Evolutionary conservation across 2,888 invertebrate genomes (phyloP), one percentile per base, ranked within the genome.

Genomic region (Lycaena phlaeas): DNA sequence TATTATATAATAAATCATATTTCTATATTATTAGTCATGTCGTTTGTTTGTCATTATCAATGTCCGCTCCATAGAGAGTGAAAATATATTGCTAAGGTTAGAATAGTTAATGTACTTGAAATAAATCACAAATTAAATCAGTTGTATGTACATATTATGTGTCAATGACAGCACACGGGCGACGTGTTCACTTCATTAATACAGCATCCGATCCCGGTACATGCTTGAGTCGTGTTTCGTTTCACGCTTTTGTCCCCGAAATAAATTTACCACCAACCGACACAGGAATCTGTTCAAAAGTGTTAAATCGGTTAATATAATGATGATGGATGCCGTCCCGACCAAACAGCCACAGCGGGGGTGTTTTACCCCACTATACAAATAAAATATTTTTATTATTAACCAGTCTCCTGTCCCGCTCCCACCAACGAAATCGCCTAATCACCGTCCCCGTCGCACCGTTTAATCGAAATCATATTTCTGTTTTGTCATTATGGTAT

Each of bases 291-390:
- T 76, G 78, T 81, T 81, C 73, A 73, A 84, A 84, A 84, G 84
- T 84, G 84, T 84, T 84, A 84, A 84, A 81, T 81, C 84, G 72
- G 84, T 84, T 84, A 79, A 74, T 79, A 74, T 82, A 84, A 84
- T 84, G 82, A 84, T 84, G 84, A 84, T 84, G 74, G 78, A 84
- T 84, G 76, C 69, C 54, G 71, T 65, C 68, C 76, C 61, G 71
- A 77, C 76, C 74, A 78, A 78, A 74, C 74, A 69, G 78, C 77
- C 84, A 68, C 84, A 81, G 84, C 84, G 81, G 84, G 84, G 84
- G 84, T 81, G 84, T 79, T 73, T 70, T 72, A 76, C 82, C 84
- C 84, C 71, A 75, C 81, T 77, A 75, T 79, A 82, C 81, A 82
- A 82, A 84, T 84, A 82, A 79, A 81, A 72, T 78, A 78, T 74